Evolutionary conservation across 2,113 vertebrate species (phyloP).

Genomic region (Oenanthe oenanthe): DNA sequence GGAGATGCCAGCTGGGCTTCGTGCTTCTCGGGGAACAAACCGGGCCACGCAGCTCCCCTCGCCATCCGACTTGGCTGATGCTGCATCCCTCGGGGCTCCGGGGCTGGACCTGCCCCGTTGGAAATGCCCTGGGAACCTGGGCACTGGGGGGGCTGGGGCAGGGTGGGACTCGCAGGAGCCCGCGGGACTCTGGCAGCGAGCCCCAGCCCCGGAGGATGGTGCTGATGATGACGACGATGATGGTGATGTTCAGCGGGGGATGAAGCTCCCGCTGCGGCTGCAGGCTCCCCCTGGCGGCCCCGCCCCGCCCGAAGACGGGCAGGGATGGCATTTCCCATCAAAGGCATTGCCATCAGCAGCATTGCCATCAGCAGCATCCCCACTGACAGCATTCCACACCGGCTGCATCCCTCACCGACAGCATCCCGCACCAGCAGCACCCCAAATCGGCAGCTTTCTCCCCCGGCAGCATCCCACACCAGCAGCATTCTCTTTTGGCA

Average conservation of each 20-base stretch:
- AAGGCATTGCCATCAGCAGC: neutral
- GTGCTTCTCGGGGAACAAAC: neutral
- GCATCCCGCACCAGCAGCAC: accelerated
- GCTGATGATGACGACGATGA: neutral
- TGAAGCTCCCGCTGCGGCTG: neutral
- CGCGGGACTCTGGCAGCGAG: neutral
- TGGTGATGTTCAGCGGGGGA: neutral
- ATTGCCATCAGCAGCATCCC: neutral
- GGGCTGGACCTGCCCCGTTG: neutral
- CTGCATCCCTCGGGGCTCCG: accelerated
- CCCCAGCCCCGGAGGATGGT: neutral
- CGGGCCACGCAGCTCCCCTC: neutral
- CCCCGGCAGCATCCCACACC: neutral
- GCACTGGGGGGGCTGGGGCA: too few relatives aligned
- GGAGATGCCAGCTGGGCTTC: neutral
- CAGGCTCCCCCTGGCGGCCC: conserved; percentile 36
- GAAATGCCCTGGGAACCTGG: accelerated
- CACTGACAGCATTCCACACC: neutral
- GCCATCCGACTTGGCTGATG: neutral
- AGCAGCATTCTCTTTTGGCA: neutral
- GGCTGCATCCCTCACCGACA: neutral
- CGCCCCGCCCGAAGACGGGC: neutral
- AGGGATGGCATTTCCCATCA: neutral
- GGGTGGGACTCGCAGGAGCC: neutral
- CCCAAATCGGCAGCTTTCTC: accelerated